Percentiles rank a stretch among this genome's conserved stretches.
Conservation (phyloP, 2,888 invertebrate species). For the Magallana nippona region DNA sequence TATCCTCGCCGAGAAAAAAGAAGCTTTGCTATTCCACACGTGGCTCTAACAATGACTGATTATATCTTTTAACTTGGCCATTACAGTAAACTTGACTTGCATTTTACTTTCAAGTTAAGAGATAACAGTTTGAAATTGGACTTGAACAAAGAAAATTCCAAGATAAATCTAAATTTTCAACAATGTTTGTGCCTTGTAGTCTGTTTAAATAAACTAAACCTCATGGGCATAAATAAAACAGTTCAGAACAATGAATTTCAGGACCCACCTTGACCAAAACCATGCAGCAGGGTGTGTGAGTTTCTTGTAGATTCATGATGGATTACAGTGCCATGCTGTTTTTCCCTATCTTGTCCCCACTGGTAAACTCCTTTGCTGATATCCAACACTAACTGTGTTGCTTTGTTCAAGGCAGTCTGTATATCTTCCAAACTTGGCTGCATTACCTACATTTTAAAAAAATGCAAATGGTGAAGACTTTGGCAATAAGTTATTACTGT, state of each 20-base stretch:
- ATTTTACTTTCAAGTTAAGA: too few relatives aligned
- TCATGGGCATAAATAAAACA: too few relatives aligned
- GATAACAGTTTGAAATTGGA: too few relatives aligned
- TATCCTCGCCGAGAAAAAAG: too few relatives aligned
- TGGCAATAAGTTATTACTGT: background rate
- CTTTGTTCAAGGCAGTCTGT: slow-evolving; percentile 90
- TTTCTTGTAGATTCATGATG: background rate
- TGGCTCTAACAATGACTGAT: too few relatives aligned
- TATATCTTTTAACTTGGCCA: too few relatives aligned
- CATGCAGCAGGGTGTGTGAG: background rate
- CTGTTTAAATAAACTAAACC: background rate
- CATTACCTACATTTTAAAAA: slow-evolving; percentile 80
- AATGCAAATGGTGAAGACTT: background rate
- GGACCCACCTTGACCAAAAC: background rate
- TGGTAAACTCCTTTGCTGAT: slow-evolving; percentile 94
- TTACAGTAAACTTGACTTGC: too few relatives aligned
- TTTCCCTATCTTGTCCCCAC: slow-evolving; percentile 85
- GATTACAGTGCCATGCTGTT: slow-evolving; percentile 21
- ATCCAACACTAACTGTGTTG: slow-evolving; percentile 90
- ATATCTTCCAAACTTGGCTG: slow-evolving; percentile 93
- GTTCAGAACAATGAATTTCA: background rate
- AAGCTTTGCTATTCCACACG: too few relatives aligned
- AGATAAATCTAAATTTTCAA: too few relatives aligned
- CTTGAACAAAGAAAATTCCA: too few relatives aligned
- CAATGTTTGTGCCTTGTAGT: background rate